Evolutionary conservation across 2,797 vertebrate species (phyloP).

Genomic region (Cercopithecus neglectus): DNA sequence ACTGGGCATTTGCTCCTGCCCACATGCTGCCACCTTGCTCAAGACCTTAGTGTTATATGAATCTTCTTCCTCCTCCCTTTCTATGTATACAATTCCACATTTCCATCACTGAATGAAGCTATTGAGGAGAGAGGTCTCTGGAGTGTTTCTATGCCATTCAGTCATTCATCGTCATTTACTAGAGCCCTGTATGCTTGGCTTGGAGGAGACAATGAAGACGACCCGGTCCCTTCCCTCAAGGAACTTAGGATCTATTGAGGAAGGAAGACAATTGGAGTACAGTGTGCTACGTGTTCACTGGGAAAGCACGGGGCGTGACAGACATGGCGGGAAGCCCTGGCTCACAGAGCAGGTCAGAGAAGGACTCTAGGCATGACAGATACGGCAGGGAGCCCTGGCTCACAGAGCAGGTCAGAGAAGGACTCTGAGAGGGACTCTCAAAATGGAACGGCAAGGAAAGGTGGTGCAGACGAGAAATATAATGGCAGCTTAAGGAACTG

Average conservation of each 20-base stretch:
- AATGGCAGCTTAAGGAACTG: not conserved
- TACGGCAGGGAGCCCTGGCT: not conserved
- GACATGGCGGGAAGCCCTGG: not conserved
- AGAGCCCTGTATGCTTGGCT: conserved; percentile 34
- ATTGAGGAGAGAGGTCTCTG: conserved; percentile 35
- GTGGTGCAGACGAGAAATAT: accelerated
- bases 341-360: not conserved
- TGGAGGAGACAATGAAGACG: conserved; percentile 47
- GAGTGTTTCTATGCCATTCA: conserved; percentile 3
- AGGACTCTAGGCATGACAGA: not conserved
- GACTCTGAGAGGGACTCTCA: not conserved
- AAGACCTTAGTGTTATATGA: not conserved
- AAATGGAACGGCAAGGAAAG: not conserved
- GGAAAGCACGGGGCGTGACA: not conserved
- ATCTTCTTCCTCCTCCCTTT: not conserved
- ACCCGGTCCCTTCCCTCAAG: not conserved
- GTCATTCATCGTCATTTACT: conserved; percentile 29
- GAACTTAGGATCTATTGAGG: conserved; percentile 60
- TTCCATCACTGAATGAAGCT: conserved; percentile 28
- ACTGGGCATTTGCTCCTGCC: not conserved
- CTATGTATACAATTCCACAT: not conserved
- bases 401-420: not conserved
- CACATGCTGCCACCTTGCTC: not conserved
- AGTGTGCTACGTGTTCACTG: not conserved
- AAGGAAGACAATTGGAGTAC: not conserved